These are phyloP conservation scores for Stichopus chloronotus DNA, from an alignment of 35 echinoderm and acorn worm genomes.

Conservation along the genomic window DNA sequence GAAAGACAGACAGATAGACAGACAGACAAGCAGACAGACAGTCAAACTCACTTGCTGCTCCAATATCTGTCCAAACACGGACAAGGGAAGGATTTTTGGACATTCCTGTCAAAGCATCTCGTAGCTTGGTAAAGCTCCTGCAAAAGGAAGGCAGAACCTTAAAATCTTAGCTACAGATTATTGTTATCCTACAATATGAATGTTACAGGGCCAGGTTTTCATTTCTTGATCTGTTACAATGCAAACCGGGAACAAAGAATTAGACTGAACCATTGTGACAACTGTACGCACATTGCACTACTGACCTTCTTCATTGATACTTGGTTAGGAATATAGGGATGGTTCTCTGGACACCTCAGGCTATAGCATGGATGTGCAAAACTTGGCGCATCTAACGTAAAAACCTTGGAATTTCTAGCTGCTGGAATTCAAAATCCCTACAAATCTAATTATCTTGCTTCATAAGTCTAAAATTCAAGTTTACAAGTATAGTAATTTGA, in stretches of 20 bases:
- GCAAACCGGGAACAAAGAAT: neutral
- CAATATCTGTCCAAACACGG: constrained; percentile 54
- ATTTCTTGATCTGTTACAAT: neutral
- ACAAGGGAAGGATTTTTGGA: constrained; percentile 46
- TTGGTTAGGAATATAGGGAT: neutral
- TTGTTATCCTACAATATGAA: neutral
- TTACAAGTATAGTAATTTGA: too few relatives aligned
- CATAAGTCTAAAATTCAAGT: too few relatives aligned
- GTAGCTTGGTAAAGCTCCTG: constrained; percentile 48
- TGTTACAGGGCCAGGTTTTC: neutral
- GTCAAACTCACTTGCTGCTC: constrained; percentile 37
- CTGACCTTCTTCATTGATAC: neutral
- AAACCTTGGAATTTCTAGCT: too few relatives aligned
- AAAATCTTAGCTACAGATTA: neutral
- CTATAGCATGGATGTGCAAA: too few relatives aligned
- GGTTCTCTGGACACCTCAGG: too few relatives aligned
- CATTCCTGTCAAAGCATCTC: constrained; percentile 28
- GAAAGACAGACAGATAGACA: neutral
- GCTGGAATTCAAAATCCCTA: too few relatives aligned
- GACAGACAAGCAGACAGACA: neutral
- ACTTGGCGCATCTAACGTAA: too few relatives aligned
- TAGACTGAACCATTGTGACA: neutral
- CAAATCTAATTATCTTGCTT: too few relatives aligned
- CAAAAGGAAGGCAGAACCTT: neutral
- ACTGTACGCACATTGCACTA: neutral